Conservation (phyloP, 35 echinoderm and acorn worm genomes). For the Anneissia japonica region DNA sequence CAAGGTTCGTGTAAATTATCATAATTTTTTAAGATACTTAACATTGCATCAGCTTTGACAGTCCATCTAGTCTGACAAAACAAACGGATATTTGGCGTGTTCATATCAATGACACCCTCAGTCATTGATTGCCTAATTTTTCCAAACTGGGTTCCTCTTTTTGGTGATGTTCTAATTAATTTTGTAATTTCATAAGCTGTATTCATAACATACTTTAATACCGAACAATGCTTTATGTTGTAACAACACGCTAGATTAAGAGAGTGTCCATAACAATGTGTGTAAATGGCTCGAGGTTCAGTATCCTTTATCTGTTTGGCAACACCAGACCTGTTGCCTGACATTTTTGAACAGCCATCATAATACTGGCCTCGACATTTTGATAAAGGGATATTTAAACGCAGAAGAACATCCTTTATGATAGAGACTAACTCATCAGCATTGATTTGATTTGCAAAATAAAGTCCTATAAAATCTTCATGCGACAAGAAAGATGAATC, state of each 20-base stretch:
- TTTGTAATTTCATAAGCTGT: constrained; percentile 15
- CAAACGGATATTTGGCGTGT: neutral
- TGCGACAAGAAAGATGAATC: no score
- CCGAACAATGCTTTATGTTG: neutral
- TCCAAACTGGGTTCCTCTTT: neutral
- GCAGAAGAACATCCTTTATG: no score
- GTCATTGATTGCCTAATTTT: neutral
- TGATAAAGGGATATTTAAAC: no score
- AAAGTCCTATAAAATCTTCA: no score
- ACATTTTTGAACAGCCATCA: no score
- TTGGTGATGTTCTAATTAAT: neutral
- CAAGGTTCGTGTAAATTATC: neutral
- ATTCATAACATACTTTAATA: neutral
- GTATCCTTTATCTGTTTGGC: neutral
- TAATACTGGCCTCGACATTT: no score
- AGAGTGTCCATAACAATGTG: constrained; percentile 5
- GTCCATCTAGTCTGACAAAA: constrained; percentile 8
- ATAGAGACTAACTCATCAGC: no score
- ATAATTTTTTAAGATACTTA: constrained; percentile 1
- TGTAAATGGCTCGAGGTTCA: neutral
- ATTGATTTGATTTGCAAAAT: no score
- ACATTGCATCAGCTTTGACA: neutral
- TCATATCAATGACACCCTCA: neutral
- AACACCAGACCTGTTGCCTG: neutral
- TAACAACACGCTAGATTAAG: neutral